A percentile compares a stretch with the other conserved stretches of the same genome.
Evolutionary conservation across 2,888 invertebrate species (phyloP).

Genomic region (Pristionchus fissidentatus): DNA sequence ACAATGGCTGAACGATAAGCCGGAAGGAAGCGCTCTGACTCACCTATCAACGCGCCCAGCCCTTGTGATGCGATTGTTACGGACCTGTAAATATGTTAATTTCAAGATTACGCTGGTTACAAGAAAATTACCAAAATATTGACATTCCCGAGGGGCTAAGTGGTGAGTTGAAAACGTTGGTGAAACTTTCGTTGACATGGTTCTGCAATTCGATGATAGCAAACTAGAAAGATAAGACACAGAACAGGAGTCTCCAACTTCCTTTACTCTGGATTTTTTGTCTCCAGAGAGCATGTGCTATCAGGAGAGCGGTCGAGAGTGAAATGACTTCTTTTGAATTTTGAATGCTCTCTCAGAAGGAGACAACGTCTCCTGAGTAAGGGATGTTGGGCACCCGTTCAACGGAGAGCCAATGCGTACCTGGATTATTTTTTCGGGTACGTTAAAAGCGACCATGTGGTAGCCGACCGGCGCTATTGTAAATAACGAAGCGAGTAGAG

Average conservation of each 20-base stretch:
- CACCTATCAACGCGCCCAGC: conserved; percentile 47
- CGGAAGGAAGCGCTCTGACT: background rate
- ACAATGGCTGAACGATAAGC: background rate
- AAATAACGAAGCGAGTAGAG: conserved; percentile 54
- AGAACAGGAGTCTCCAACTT: background rate
- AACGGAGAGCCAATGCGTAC: background rate
- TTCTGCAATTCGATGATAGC: conserved; percentile 29
- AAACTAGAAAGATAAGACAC: background rate
- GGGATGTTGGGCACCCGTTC: too few relatives aligned
- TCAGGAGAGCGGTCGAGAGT: too few relatives aligned
- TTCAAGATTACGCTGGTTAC: background rate
- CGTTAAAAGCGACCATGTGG: conserved; percentile 70
- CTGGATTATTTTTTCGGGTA: conserved; percentile 66
- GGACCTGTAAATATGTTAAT: conserved; percentile 14
- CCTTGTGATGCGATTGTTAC: conserved; percentile 28
- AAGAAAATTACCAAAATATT: conserved; percentile 64
- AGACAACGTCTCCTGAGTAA: too few relatives aligned
- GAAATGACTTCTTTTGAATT: too few relatives aligned
- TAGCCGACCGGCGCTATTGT: conserved; percentile 66
- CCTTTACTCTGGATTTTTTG: too few relatives aligned
- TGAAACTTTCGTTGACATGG: conserved; percentile 55
- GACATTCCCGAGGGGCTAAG: conserved; percentile 52
- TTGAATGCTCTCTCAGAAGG: too few relatives aligned
- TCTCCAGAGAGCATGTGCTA: too few relatives aligned
- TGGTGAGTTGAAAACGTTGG: conserved; percentile 52